These are phyloP conservation scores for Thalassophryne amazonica DNA, from an alignment of 2,797 vertebrate species.

Conservation along the genomic window DNA sequence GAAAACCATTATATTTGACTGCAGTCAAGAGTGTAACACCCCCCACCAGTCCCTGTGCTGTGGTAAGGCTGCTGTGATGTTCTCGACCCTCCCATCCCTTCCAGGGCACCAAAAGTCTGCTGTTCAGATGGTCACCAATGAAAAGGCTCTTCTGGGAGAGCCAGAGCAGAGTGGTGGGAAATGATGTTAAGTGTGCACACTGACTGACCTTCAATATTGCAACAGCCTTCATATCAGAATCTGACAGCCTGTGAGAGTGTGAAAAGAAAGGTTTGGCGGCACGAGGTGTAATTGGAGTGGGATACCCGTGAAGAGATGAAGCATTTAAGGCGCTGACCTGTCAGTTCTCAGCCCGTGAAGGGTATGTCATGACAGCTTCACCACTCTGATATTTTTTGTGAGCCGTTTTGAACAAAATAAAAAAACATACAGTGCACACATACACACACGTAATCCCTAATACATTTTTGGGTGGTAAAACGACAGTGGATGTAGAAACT, in stretches of 20 bases:
- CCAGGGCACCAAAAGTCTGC: slow-evolving; percentile 46
- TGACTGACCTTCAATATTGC: slow-evolving; percentile 68
- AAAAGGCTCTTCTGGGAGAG: slow-evolving; percentile 60
- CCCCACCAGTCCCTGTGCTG: slow-evolving; percentile 44
- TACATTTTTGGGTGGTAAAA: slow-evolving; percentile 24
- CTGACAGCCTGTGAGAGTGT: slow-evolving; percentile 66
- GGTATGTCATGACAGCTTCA: slow-evolving; percentile 40
- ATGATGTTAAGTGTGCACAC: slow-evolving; percentile 74
- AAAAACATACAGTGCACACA: slow-evolving; percentile 17
- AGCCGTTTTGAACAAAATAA: slow-evolving; percentile 25
- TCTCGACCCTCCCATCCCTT: slow-evolving; percentile 2
- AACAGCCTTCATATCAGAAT: slow-evolving; percentile 60
- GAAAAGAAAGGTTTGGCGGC: slow-evolving; percentile 51
- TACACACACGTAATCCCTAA: not conserved
- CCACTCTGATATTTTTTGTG: slow-evolving; percentile 26
- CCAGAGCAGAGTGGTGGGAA: slow-evolving; percentile 57
- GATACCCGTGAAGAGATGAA: slow-evolving; percentile 63
- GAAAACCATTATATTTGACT: slow-evolving; percentile 66
- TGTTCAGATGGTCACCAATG: slow-evolving; percentile 69
- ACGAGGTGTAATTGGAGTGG: slow-evolving; percentile 73
- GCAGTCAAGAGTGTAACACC: slow-evolving; percentile 46
- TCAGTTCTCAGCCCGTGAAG: slow-evolving; percentile 54
- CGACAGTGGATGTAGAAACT: slow-evolving; percentile 23
- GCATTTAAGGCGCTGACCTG: slow-evolving; percentile 59
- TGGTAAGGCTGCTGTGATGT: slow-evolving; percentile 35